Percentiles rank a stretch among this genome's conserved stretches.
These are phyloP conservation scores for Puma concolor DNA, from an alignment of 2,113 vertebrate species.

Conservation along the genomic window DNA sequence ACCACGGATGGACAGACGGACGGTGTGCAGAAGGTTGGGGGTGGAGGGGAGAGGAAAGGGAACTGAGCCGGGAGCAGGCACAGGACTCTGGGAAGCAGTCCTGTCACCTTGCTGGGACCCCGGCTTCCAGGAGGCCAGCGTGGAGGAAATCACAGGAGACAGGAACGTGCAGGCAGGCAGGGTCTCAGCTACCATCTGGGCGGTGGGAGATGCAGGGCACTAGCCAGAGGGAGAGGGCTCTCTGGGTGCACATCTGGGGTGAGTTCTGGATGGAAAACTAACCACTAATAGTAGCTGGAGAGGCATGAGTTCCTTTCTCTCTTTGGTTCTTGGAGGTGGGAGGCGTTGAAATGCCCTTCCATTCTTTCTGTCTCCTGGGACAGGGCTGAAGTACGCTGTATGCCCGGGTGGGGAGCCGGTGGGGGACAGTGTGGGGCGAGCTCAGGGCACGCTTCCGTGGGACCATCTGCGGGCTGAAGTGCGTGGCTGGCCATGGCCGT, in stretches of 20 bases:
- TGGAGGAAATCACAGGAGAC: too few species aligned
- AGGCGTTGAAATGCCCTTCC: neutral
- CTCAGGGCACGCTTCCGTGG: accelerated
- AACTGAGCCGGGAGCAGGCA: accelerated
- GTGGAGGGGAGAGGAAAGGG: neutral
- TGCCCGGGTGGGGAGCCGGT: too few species aligned
- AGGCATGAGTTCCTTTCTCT: neutral
- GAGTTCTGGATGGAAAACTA: neutral
- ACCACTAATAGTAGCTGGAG: neutral
- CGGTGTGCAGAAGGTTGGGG: neutral
- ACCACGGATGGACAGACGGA: neutral
- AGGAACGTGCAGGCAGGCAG: neutral
- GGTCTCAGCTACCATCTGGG: accelerated
- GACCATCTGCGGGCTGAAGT: too few species aligned
- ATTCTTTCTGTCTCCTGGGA: neutral
- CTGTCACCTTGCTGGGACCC: accelerated
- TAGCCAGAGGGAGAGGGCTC: neutral
- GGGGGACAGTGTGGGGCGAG: neutral
- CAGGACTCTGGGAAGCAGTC: neutral
- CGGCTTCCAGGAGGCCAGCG: neutral
- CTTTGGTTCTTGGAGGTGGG: neutral
- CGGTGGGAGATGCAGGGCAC: neutral
- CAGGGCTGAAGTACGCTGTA: neutral
- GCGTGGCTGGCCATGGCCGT: accelerated
- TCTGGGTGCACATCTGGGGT: neutral